Evolutionary conservation across 2,113 vertebrate genomes (phyloP), one percentile per base, ranked within the genome.

Genomic region (Cardinalis cardinalis): DNA sequence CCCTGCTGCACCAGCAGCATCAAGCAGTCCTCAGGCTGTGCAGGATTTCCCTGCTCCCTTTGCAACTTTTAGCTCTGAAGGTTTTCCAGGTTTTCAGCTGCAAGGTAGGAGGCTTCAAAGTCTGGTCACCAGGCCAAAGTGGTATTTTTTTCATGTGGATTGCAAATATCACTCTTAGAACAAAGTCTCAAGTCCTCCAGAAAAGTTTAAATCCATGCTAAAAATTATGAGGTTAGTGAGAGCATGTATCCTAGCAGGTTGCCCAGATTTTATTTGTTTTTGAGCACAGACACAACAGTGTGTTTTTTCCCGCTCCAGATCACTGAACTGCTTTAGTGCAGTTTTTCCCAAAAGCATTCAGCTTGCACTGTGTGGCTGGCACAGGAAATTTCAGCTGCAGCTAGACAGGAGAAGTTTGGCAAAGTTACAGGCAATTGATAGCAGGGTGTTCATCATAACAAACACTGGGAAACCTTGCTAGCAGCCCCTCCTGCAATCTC

Each of bases 311-410:
- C 70, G 56, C 41, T 69, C 28, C 75, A 65, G 21, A 61, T 55
- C 26, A 36, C 48, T 56, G 52, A 89, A 29, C 28, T 48, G 40
- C 26, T 83, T 64, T 24, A 86, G n/a, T 32, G 63, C 43, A 90
- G 36, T 9, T 88, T 92, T 94, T 68, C 64, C 65, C 80, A 77
- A 86, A 86, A 64, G 23, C 53, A 16, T 79, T 89, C 9, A 5
- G 43, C 55, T 65, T 79, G 32, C 31, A 2, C 38, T 44, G 5
- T n/a, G 7, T 8, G 53, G 10, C n/a, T 89, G 88, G 83, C 94
- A 91, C 36, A 69, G 87, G 28, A 76, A 36, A 63, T 74, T 94
- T 94, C 90, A 88, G 28, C 89, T 92, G 88, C 72, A 94, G 60
- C 69, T 87, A 83, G 64, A 66, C 59, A 73, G 53, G 48, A 66